Conservation (phyloP, 2,113 vertebrate species). For the Oreotrochilus melanogaster region DNA sequence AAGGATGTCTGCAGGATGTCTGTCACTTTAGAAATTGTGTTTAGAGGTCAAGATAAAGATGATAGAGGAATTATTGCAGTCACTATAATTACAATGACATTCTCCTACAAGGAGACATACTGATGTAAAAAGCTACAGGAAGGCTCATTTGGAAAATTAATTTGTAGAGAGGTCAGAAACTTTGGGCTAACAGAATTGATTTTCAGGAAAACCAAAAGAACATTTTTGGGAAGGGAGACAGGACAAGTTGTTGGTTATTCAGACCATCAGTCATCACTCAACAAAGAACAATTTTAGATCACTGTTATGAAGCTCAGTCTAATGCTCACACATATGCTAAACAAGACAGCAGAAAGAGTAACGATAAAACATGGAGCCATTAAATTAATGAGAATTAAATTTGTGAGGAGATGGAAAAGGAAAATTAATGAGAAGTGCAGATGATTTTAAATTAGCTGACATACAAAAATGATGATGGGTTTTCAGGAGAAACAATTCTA, state of each 20-base stretch:
- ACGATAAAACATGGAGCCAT: background rate
- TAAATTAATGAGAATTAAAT: background rate
- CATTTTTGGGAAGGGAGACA: background rate
- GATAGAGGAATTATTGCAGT: background rate
- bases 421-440: background rate
- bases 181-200: background rate
- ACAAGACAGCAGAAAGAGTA: background rate
- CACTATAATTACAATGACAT: background rate
- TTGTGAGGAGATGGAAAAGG: background rate
- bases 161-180: background rate
- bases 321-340: background rate
- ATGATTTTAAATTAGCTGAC: background rate
- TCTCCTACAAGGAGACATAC: background rate
- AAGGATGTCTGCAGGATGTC: background rate
- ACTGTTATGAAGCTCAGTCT: background rate
- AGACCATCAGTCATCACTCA: background rate
- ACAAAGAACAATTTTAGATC: background rate
- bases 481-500: background rate
- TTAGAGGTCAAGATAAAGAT: background rate
- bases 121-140: background rate
- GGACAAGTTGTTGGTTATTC: background rate
- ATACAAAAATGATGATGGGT: background rate
- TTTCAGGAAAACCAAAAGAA: background rate
- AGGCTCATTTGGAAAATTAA: constrained; percentile 18
- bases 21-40: background rate